Conservation (phyloP, 2,113 vertebrate species). For the Apodemus speciosus region DNA sequence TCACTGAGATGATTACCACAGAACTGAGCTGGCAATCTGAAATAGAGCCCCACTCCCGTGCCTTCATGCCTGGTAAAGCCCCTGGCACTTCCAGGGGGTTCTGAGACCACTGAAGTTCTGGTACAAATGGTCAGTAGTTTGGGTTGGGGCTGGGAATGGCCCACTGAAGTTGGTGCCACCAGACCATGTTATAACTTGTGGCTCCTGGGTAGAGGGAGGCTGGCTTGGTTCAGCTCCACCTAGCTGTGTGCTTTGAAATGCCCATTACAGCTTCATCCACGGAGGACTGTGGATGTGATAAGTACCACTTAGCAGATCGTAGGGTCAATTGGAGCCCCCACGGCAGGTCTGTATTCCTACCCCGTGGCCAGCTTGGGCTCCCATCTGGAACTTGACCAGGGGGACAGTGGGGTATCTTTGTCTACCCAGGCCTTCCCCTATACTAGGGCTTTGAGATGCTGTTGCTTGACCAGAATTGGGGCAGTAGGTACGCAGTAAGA, state of each 20-base stretch:
- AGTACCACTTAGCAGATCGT: fast-evolving
- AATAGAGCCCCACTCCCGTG: too few relatives aligned
- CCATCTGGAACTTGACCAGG: background rate
- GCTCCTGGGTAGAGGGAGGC: fast-evolving
- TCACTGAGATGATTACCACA: fast-evolving
- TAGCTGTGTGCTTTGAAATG: background rate
- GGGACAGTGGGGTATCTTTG: background rate
- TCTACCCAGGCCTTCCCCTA: background rate
- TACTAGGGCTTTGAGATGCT: background rate
- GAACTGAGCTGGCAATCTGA: fast-evolving
- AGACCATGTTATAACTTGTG: background rate
- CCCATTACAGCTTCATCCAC: fast-evolving
- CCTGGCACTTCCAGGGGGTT: too few relatives aligned
- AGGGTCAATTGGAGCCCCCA: background rate
- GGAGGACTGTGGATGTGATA: fast-evolving
- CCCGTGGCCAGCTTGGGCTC: background rate
- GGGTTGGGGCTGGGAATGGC: background rate
- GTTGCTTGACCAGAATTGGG: background rate
- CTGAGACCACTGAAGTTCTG: background rate
- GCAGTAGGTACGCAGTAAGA: background rate
- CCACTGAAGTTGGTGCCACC: background rate
- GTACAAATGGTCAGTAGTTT: too few relatives aligned
- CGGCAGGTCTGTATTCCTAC: background rate
- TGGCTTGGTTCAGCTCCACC: fast-evolving
- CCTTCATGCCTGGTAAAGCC: background rate